Conservation (phyloP, 2,888 invertebrate species). For the Sepiola atlantica region DNA sequence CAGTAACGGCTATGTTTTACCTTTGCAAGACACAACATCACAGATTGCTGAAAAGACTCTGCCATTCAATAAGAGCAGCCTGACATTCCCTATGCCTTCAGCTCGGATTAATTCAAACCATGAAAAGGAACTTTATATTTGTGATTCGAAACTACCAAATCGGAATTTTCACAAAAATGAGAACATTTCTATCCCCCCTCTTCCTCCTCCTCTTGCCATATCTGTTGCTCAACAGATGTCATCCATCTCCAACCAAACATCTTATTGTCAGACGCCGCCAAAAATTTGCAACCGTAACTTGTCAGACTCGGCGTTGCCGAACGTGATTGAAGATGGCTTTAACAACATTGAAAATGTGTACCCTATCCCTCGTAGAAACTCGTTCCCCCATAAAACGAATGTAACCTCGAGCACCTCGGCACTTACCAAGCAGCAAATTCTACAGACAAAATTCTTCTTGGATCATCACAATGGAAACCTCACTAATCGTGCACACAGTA, state of each 20-base stretch:
- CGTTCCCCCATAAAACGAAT: constrained; percentile 40
- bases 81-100: constrained; percentile 46
- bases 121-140: constrained; percentile 16
- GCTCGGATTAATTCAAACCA: constrained; percentile 34
- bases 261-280: constrained; percentile 37
- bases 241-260: constrained; percentile 36
- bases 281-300: constrained; percentile 41
- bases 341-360: constrained; percentile 38
- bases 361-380: constrained; percentile 23
- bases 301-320: neutral
- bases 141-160: constrained; percentile 43
- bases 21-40: constrained; percentile 39
- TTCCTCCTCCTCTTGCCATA: neutral
- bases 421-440: constrained; percentile 40
- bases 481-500: no score
- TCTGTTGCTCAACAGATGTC: constrained; percentile 39
- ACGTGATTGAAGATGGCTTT: constrained; percentile 38
- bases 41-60: constrained; percentile 24
- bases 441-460: constrained; percentile 33
- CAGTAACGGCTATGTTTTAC: constrained; percentile 33
- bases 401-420: neutral
- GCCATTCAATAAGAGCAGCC: constrained; percentile 8
- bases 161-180: neutral
- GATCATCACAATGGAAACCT: constrained; percentile 33
- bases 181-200: neutral